These are phyloP conservation scores for Felis catus DNA, from an alignment of 2,113 vertebrate species.

Conservation along the genomic window DNA sequence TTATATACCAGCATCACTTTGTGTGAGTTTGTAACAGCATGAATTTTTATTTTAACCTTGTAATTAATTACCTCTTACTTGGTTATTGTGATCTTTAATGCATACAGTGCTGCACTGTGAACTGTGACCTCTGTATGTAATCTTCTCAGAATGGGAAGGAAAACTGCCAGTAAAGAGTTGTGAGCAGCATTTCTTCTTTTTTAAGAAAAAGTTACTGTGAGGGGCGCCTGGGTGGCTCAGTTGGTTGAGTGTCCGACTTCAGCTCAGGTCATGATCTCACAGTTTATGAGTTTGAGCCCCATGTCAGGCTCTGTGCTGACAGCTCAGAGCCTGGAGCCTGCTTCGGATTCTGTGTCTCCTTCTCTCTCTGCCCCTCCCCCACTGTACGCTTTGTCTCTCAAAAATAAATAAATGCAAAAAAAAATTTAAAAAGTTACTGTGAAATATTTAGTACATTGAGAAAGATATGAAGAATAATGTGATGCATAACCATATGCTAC, in stretches of 20 bases:
- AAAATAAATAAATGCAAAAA: too few relatives aligned
- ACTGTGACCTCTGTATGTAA: background rate
- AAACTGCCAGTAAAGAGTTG: background rate
- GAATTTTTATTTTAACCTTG: background rate
- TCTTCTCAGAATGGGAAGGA: background rate
- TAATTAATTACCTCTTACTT: background rate
- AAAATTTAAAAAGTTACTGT: background rate
- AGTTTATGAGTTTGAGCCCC: too few relatives aligned
- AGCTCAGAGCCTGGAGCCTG: too few relatives aligned
- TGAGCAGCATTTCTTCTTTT: background rate
- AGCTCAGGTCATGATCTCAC: too few relatives aligned
- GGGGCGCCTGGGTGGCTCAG: too few relatives aligned
- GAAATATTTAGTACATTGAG: background rate
- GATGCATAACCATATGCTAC: background rate
- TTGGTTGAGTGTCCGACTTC: too few relatives aligned
- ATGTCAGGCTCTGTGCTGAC: too few relatives aligned
- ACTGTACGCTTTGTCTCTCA: too few relatives aligned
- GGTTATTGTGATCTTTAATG: background rate
- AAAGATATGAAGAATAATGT: slow-evolving; percentile 17
- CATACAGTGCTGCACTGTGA: background rate
- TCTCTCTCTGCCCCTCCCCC: too few relatives aligned
- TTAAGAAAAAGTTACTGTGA: background rate
- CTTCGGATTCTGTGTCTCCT: too few relatives aligned
- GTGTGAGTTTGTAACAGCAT: background rate
- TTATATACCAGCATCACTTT: background rate